These are phyloP conservation scores for Xiphophorus birchmanni DNA, from an alignment of 2,797 vertebrate species.

Conservation along the genomic window DNA sequence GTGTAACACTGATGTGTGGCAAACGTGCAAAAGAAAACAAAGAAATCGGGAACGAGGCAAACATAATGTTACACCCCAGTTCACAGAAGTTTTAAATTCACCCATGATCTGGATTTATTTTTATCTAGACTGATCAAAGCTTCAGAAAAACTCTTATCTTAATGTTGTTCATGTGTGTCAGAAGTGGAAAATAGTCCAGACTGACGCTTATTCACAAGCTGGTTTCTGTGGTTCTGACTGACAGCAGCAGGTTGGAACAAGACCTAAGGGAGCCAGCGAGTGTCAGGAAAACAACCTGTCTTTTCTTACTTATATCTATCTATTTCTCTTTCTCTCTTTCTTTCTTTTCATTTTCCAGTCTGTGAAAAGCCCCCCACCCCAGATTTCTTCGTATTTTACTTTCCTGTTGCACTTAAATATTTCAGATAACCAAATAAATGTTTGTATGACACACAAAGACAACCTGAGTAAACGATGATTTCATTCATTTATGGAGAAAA, in stretches of 20 bases:
- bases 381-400: background rate
- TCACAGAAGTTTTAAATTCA: background rate
- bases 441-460: background rate
- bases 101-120: background rate
- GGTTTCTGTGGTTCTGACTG: background rate
- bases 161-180: background rate
- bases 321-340: too few species aligned
- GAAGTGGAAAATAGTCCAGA: background rate
- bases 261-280: background rate
- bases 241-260: background rate
- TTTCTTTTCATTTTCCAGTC: too few species aligned
- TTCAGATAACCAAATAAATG: background rate
- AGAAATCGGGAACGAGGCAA: background rate
- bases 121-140: background rate
- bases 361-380: background rate
- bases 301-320: too few species aligned
- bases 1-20: background rate
- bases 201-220: background rate
- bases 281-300: background rate
- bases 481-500: background rate
- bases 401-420: background rate
- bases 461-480: background rate
- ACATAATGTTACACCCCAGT: background rate
- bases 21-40: background rate
- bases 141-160: conserved; percentile 1